A percentile compares a stretch with the other conserved stretches of the same genome.
phyloP scores from a whole-genome alignment of 2,113 vertebrate genomes.

The Ancistrus triradiatus region DNA sequence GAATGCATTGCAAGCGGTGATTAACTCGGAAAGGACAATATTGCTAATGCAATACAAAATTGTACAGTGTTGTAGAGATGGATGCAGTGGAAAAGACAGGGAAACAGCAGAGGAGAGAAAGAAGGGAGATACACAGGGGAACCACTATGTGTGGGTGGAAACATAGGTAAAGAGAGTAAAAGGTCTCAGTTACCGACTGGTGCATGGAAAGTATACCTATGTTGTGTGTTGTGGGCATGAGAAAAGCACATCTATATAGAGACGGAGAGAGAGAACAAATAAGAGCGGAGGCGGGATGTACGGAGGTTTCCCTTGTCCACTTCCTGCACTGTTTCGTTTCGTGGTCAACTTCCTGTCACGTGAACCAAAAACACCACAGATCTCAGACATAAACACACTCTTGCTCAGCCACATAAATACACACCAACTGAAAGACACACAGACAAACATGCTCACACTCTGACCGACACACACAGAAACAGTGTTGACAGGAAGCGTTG shows the following conservation, averaged over 20 bases:
- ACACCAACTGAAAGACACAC: conserved; percentile 12
- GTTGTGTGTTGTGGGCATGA: conserved; percentile 32
- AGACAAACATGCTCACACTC: conserved; percentile 19
- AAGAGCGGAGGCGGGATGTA: conserved; percentile 43
- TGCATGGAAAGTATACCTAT: conserved; percentile 40
- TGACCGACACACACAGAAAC: conserved; percentile 10
- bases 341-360: conserved; percentile 40
- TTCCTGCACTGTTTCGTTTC: conserved; percentile 45
- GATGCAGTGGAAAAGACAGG: background rate
- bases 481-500: conserved; percentile 42
- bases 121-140: conserved; percentile 29
- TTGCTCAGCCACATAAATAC: conserved; percentile 28
- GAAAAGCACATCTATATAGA: conserved; percentile 26
- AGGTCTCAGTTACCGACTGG: conserved; percentile 3
- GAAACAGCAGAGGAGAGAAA: conserved; percentile 1
- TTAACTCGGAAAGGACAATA: too few species aligned
- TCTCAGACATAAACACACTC: conserved; percentile 31
- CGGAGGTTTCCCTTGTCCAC: conserved; percentile 53
- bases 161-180: conserved; percentile 13
- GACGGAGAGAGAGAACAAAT: conserved; percentile 25
- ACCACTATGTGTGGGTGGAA: conserved; percentile 36
- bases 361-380: conserved; percentile 33
- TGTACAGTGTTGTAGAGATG: too few species aligned
- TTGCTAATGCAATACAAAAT: too few species aligned
- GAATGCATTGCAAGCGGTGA: too few species aligned